Conservation (phyloP, 2,797 vertebrate species). For the Anguilla pacifica region DNA sequence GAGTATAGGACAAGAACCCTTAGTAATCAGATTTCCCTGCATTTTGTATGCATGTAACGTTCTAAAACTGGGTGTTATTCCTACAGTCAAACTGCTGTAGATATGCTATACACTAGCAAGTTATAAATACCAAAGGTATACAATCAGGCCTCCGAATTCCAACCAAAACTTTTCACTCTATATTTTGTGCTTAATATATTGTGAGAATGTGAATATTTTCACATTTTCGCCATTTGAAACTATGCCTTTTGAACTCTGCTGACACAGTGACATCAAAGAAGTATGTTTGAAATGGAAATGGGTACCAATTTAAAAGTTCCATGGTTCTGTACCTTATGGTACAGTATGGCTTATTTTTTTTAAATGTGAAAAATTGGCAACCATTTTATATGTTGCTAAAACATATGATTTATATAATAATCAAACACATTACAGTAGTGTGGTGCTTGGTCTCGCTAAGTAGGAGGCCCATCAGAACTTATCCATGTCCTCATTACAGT, state of each 20-base stretch:
- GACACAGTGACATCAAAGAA: no score
- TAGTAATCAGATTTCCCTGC: conserved; percentile 71
- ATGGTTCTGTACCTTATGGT: no score
- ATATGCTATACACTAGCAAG: not conserved
- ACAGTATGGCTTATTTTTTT: not conserved
- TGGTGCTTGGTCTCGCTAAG: not conserved
- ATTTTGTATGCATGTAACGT: conserved; percentile 20
- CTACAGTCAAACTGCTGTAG: not conserved
- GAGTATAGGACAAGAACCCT: conserved; percentile 64
- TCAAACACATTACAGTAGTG: not conserved
- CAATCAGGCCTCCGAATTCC: not conserved
- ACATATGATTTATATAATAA: not conserved
- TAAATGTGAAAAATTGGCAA: not conserved
- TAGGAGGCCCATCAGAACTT: not conserved
- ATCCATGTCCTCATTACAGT: conserved; percentile 5
- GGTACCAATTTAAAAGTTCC: no score
- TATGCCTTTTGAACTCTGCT: no score
- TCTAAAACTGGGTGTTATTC: not conserved
- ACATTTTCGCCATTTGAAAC: no score
- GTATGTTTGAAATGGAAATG: no score
- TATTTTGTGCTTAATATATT: no score
- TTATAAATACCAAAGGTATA: not conserved
- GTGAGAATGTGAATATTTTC: no score
- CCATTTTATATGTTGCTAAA: not conserved
- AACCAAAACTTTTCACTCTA: not conserved